These are phyloP conservation scores for Esox niger DNA, from an alignment of 2,113 vertebrate genomes.

Conservation along the genomic window DNA sequence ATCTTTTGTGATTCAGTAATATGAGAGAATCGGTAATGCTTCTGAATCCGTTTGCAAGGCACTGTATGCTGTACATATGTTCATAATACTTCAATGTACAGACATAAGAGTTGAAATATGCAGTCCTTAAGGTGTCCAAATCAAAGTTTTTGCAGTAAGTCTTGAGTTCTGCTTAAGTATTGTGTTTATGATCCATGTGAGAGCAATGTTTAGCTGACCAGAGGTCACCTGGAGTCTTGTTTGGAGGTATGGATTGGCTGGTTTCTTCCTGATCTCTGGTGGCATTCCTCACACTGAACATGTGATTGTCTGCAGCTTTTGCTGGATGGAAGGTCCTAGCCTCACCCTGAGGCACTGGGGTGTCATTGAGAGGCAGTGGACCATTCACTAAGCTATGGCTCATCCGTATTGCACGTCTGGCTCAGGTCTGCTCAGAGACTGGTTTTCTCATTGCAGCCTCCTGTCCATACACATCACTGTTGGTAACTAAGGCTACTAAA, in stretches of 20 bases:
- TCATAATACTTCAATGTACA: too few relatives aligned
- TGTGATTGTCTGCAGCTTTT: constrained; percentile 65
- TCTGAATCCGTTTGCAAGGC: too few relatives aligned
- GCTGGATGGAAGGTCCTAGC: constrained; percentile 53
- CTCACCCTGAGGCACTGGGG: constrained; percentile 45
- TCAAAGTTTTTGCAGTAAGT: constrained; percentile 49
- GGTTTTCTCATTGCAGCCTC: constrained; percentile 33
- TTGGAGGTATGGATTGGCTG: constrained; percentile 40
- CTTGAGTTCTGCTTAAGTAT: constrained; percentile 64
- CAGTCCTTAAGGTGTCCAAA: neutral
- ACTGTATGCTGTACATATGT: too few relatives aligned
- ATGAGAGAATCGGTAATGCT: too few relatives aligned
- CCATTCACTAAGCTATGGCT: constrained; percentile 54
- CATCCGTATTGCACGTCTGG: constrained; percentile 33
- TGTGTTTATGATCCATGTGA: constrained; percentile 53
- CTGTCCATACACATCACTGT: constrained; percentile 34
- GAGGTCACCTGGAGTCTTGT: constrained; percentile 47
- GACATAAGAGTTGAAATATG: constrained; percentile 22
- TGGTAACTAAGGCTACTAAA: constrained; percentile 22
- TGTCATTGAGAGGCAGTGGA: constrained; percentile 55
- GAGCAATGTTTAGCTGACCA: constrained; percentile 57
- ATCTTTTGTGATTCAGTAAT: too few relatives aligned
- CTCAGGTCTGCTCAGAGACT: constrained; percentile 45
- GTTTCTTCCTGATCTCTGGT: constrained; percentile 53
- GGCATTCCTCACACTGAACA: constrained; percentile 49